A percentile compares a stretch with the other conserved stretches of the same genome.
These are phyloP conservation scores for Phenganax marumi DNA, from an alignment of 92 coral and sea anemone species.

Conservation along the genomic window DNA sequence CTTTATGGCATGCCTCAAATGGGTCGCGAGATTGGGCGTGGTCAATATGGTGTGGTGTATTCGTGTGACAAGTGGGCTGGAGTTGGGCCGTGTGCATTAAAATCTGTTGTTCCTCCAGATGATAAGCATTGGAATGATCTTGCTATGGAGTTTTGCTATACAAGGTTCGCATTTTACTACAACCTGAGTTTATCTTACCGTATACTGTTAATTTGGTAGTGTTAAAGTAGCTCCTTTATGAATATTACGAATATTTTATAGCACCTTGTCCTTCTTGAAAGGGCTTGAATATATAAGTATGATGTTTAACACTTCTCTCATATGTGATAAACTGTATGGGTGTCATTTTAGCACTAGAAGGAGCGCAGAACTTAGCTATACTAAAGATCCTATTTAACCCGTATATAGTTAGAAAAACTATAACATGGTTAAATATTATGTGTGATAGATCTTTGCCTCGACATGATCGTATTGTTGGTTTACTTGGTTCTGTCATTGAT, in stretches of 20 bases:
- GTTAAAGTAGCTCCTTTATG: no score
- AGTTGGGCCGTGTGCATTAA: conserved; percentile 92
- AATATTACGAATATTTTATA: no score
- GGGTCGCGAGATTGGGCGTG: conserved; percentile 97
- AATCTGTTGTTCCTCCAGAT: conserved; percentile 99
- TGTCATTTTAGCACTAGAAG: no score
- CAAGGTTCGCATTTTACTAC: conserved; percentile 58
- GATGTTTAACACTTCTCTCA: no score
- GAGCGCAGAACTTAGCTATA: no score
- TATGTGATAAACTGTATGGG: no score
- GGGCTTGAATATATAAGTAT: no score
- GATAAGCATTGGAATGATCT: conserved; percentile 99
- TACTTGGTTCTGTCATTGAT: conserved; percentile 93
- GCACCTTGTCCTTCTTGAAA: no score
- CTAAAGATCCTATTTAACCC: no score
- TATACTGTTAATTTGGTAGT: background rate
- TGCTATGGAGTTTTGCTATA: conserved; percentile 90
- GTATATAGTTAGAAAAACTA: no score
- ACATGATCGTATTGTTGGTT: conserved; percentile 83
- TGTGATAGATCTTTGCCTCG: conserved; percentile 66
- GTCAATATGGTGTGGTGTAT: conserved; percentile 98
- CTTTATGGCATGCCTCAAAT: conserved; percentile 94
- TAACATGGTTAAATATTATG: background rate
- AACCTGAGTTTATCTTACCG: background rate
- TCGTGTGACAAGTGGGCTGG: conserved; percentile 98